Percentiles rank a stretch among this genome's conserved stretches.
Conservation (phyloP, 2,113 vertebrate species). For the Otocyon megalotis region DNA sequence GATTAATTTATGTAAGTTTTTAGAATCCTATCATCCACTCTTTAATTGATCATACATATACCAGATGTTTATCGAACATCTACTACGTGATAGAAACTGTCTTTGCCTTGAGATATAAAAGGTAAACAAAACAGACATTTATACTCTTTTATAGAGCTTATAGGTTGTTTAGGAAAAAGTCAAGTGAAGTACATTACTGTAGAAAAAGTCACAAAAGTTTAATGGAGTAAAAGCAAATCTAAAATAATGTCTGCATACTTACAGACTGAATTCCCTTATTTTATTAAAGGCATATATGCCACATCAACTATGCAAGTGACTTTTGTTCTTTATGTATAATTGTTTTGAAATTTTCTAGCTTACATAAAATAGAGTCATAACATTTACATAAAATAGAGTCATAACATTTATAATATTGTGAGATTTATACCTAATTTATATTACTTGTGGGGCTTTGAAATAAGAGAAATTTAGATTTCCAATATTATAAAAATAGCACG, state of each 20-base stretch:
- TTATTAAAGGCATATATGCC: background rate
- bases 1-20: background rate
- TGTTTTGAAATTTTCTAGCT: background rate
- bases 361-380: background rate
- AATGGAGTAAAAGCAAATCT: background rate
- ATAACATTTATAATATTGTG: background rate
- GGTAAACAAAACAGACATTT: background rate
- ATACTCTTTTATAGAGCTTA: background rate
- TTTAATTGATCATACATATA: background rate
- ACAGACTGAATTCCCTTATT: background rate
- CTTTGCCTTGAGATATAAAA: background rate
- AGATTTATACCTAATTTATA: slow-evolving; percentile 63
- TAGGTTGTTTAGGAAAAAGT: background rate
- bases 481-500: slow-evolving; percentile 56
- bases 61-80: background rate
- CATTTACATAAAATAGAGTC: background rate
- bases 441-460: slow-evolving; percentile 63
- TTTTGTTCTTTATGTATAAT: background rate
- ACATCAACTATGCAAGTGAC: background rate
- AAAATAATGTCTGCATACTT: background rate
- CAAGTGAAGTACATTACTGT: background rate
- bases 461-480: slow-evolving; percentile 70
- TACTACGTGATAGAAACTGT: background rate
- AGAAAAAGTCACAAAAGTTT: background rate
- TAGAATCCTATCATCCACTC: background rate